Percentiles rank a stretch among this genome's conserved stretches.
Conservation (phyloP, 2,113 vertebrate species). For the Brachyhypopomus occidentalis region DNA sequence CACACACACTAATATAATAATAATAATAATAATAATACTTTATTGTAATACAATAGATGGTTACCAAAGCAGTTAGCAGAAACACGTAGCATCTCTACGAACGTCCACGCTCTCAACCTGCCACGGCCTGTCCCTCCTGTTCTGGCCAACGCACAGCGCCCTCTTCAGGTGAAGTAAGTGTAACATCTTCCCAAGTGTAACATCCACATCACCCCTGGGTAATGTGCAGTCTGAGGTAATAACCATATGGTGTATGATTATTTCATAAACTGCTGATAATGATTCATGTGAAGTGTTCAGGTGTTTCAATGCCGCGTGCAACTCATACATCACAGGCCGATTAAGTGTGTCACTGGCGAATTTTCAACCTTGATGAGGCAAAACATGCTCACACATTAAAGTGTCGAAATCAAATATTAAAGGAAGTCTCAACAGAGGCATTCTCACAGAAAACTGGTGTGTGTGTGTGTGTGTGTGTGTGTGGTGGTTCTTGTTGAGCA, state of each 20-base stretch:
- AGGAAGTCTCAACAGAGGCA: slow-evolving; percentile 41
- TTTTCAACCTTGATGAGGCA: slow-evolving; percentile 43
- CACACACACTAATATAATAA: no score
- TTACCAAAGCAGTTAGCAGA: no score
- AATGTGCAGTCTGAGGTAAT: slow-evolving; percentile 23
- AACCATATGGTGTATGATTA: slow-evolving; percentile 50
- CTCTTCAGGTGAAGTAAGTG: neutral
- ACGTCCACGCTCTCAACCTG: no score
- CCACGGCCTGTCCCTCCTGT: neutral
- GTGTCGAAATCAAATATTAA: slow-evolving; percentile 69
- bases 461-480: slow-evolving; percentile 36
- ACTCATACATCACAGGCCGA: slow-evolving; percentile 45
- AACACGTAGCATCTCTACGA: no score
- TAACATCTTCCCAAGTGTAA: neutral
- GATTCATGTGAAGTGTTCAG: slow-evolving; percentile 43
- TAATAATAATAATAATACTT: no score
- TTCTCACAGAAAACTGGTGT: slow-evolving; percentile 40
- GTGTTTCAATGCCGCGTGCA: slow-evolving; percentile 43
- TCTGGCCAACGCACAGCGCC: neutral
- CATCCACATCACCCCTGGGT: neutral
- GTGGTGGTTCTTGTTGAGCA: neutral
- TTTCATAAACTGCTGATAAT: slow-evolving; percentile 54
- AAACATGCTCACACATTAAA: slow-evolving; percentile 65
- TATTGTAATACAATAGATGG: no score
- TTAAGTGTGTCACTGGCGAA: slow-evolving; percentile 47